Base-by-base conservation (phyloP, 2,888 invertebrate genomes). In the Dendrolimus houi region DNA sequence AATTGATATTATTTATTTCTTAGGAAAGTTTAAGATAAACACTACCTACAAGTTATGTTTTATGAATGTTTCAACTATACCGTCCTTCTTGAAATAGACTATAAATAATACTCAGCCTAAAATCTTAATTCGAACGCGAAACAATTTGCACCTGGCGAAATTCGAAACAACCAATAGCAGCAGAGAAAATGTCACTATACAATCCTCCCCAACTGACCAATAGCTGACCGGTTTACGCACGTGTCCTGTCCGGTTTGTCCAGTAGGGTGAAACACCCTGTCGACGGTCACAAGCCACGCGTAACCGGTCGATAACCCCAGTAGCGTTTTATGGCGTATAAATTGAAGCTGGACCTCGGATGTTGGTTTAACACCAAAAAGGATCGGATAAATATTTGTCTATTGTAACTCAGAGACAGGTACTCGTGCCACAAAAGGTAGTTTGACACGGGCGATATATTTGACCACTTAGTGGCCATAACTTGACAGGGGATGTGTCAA, bases 281-380 rank as follows among this genome's bases (percentile, higher is more conserved):
- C 59, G 57, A 59, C 55, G 55, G 54, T 52, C 56, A 14, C 14
- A 14, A 56, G 69, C 64, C 72, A 71, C 74, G 72, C 71, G 72
- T 61, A 63, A 29, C 29, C 29, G 29, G 29, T 29, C 29, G 29
- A 29, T 29, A 29, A 29, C 12, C 47, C 47, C 47, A 47, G 12
- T 12, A 9, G 47, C 64, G 64, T 71, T 74, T 75, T 69, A 77
- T 75, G 73, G 69, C 74, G 74, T 77, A 78, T 85, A 83, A 83
- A 85, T 75, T 72, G 76, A 71, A 68, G 60, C 77, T 87, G 88
- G 87, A 84, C 85, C 89, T 74, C 74, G 87, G 90, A 90, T 90
- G 90, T 81, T 87, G 79, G 72, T 64, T 73, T 69, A 69, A 47
- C 47, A 47, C 47, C 47, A 12, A 47, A 65, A 70, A 74, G 69